Percentiles rank a stretch among this genome's conserved stretches.
These are phyloP conservation scores for Lasioglossum leucozonium DNA, from an alignment of 2,888 invertebrate genomes.

Conservation along the genomic window DNA sequence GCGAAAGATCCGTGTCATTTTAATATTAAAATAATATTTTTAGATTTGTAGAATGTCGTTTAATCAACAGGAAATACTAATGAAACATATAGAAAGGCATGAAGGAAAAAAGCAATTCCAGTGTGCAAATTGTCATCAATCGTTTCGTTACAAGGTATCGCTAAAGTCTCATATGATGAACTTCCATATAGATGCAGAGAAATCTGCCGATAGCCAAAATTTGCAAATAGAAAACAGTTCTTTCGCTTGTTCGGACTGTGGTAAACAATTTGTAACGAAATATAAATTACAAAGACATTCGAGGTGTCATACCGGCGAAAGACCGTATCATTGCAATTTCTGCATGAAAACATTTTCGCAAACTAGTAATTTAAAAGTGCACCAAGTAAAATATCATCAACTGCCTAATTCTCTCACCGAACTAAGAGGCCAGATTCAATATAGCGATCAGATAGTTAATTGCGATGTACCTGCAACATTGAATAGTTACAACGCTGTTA, in stretches of 20 bases:
- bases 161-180: slow-evolving; percentile 81
- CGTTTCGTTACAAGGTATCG: slow-evolving; percentile 81
- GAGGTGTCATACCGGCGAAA: slow-evolving; percentile 80
- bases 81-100: slow-evolving; percentile 77
- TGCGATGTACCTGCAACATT: slow-evolving; percentile 60
- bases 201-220: slow-evolving; percentile 48
- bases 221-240: slow-evolving; percentile 59
- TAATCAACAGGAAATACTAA: slow-evolving; percentile 58
- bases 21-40: slow-evolving; percentile 12
- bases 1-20: background rate
- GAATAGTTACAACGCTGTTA: slow-evolving; percentile 76
- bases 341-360: slow-evolving; percentile 81
- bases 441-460: slow-evolving; percentile 49
- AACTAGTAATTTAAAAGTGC: slow-evolving; percentile 81
- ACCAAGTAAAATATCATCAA: slow-evolving; percentile 79
- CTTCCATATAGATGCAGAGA: slow-evolving; percentile 77
- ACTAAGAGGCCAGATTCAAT: slow-evolving; percentile 60
- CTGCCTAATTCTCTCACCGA: slow-evolving; percentile 68
- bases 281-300: slow-evolving; percentile 80
- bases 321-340: slow-evolving; percentile 79
- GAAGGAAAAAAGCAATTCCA: slow-evolving; percentile 80
- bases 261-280: slow-evolving; percentile 81
- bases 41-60: slow-evolving; percentile 82
- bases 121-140: slow-evolving; percentile 81
- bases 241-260: slow-evolving; percentile 78